Conservation (phyloP, 1,140 invertebrate genomes). For the Acromyrmex charruanus region DNA sequence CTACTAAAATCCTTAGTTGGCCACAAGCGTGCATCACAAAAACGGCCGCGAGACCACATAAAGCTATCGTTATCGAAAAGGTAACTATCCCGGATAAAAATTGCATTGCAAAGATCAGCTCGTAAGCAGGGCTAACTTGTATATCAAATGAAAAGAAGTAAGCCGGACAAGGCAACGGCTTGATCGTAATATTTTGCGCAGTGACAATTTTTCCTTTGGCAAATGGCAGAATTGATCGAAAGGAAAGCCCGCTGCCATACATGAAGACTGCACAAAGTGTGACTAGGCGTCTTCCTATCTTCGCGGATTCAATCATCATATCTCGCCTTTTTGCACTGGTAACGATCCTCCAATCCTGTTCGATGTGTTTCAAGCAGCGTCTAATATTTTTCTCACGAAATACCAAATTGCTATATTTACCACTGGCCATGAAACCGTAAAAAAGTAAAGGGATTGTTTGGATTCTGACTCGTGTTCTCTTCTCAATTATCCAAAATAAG, state of each 20-base stretch:
- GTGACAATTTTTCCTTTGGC: conserved; percentile 41
- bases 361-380: conserved; percentile 29
- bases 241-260: conserved; percentile 76
- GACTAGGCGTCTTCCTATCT: conserved; percentile 23
- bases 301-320: conserved; percentile 36
- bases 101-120: conserved; percentile 14
- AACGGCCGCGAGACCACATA: neutral
- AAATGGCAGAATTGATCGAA: conserved; percentile 73
- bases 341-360: conserved; percentile 22
- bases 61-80: conserved; percentile 12
- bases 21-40: conserved; percentile 49
- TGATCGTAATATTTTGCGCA: conserved; percentile 60
- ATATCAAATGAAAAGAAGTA: conserved; percentile 55
- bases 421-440: conserved; percentile 10
- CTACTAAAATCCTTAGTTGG: conserved; percentile 16
- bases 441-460: conserved; percentile 27
- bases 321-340: neutral
- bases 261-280: conserved; percentile 66
- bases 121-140: conserved; percentile 41
- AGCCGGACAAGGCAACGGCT: conserved; percentile 68
- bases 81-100: conserved; percentile 20
- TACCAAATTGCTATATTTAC: conserved; percentile 36
- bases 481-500: conserved; percentile 17
- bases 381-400: conserved; percentile 1
- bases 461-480: neutral